These are phyloP conservation scores for Plemyria rubiginata DNA, from an alignment of 2,888 invertebrate genomes.

Conservation along the genomic window DNA sequence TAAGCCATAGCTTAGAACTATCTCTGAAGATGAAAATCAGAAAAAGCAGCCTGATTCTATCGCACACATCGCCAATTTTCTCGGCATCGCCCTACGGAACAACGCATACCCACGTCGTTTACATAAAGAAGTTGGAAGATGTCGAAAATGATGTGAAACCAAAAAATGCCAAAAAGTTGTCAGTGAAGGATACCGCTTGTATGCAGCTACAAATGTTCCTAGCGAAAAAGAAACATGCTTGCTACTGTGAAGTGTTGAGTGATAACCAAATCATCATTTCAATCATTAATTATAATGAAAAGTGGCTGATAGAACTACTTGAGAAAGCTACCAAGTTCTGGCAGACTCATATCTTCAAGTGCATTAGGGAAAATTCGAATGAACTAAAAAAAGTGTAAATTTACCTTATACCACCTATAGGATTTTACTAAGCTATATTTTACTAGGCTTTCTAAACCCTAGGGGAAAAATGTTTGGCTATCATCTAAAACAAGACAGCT, in stretches of 20 bases:
- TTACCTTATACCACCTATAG: too few species aligned
- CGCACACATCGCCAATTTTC: neutral
- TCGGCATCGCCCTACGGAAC: slow-evolving; percentile 6
- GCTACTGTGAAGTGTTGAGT: neutral
- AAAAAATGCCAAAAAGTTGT: neutral
- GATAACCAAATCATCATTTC: neutral
- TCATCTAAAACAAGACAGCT: too few species aligned
- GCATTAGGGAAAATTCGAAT: neutral
- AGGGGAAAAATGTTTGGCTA: too few species aligned
- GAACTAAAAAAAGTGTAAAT: too few species aligned
- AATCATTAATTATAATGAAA: neutral
- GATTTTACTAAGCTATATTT: too few species aligned
- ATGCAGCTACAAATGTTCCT: slow-evolving; percentile 10
- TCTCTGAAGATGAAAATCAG: neutral
- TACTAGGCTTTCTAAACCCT: too few species aligned
- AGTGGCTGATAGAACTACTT: neutral
- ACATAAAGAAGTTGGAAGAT: neutral
- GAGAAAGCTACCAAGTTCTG: slow-evolving; percentile 8
- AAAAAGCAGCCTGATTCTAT: neutral
- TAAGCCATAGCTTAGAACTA: neutral
- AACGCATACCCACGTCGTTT: neutral
- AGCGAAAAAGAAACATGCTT: slow-evolving; percentile 1
- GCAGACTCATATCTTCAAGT: neutral
- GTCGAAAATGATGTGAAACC: neutral
- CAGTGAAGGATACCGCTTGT: neutral